phyloP scores from a whole-genome alignment of 2,888 invertebrate species.

The Xylocampa areola region DNA sequence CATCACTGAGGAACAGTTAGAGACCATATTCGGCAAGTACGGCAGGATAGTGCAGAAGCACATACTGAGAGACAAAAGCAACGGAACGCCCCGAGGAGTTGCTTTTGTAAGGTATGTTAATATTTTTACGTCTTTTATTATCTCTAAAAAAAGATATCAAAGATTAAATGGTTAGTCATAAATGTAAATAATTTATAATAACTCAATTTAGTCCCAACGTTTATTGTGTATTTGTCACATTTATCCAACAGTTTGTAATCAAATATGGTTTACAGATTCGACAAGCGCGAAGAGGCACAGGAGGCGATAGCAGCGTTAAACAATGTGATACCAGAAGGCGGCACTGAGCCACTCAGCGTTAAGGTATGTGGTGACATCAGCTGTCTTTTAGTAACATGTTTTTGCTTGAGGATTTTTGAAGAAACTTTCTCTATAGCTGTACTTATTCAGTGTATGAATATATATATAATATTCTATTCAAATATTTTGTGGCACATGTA shows the following conservation, averaged over 20 bases:
- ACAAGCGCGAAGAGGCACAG: conserved; percentile 96
- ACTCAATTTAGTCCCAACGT: too few species aligned
- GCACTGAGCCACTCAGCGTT: conserved; percentile 95
- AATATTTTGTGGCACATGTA: not conserved
- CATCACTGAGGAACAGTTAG: conserved; percentile 95
- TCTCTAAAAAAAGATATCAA: too few species aligned
- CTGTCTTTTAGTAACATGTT: not conserved
- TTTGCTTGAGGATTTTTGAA: not conserved
- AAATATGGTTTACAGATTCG: conserved; percentile 90
- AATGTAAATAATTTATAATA: too few species aligned
- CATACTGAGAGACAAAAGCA: conserved; percentile 96
- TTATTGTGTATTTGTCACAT: too few species aligned
- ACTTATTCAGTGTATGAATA: too few species aligned
- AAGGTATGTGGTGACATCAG: conserved; percentile 81
- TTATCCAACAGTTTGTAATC: not conserved
- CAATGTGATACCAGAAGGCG: conserved; percentile 95
- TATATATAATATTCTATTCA: too few species aligned
- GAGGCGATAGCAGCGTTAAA: conserved; percentile 96
- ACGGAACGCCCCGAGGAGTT: conserved; percentile 96
- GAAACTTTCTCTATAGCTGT: not conserved
- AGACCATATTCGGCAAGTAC: conserved; percentile 95
- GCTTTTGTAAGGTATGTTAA: conserved; percentile 95
- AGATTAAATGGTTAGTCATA: too few species aligned
- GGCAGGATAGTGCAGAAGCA: conserved; percentile 98
- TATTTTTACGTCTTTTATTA: too few species aligned